Conservation (phyloP, 1,140 invertebrate species). For the Zaprionus gabonicus region DNA sequence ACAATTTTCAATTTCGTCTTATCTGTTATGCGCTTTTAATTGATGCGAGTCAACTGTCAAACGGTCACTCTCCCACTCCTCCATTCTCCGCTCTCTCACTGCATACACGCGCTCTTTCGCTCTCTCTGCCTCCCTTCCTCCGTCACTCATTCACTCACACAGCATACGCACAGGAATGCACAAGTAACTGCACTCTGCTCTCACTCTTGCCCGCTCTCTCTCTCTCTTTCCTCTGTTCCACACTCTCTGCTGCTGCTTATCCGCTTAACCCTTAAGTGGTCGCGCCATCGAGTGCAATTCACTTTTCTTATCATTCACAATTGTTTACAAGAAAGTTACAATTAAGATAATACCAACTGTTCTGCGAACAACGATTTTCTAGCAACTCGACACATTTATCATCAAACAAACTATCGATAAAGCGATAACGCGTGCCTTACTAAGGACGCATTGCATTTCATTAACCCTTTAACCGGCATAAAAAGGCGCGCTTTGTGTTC, state of each 20-base stretch:
- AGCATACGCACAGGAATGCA: slow-evolving; percentile 1
- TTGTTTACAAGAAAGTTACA: slow-evolving; percentile 35
- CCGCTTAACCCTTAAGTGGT: slow-evolving; percentile 47
- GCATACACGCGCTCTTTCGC: slow-evolving; percentile 11
- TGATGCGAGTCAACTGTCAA: slow-evolving; percentile 51
- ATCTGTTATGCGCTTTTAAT: slow-evolving; percentile 53
- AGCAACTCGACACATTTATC: not conserved
- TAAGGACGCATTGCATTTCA: no score
- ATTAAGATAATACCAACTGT: slow-evolving; percentile 31
- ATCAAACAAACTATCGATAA: slow-evolving; percentile 10
- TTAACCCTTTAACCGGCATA: no score
- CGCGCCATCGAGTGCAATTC: not conserved
- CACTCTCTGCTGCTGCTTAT: slow-evolving; percentile 2
- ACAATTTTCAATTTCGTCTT: slow-evolving; percentile 41
- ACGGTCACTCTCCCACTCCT: slow-evolving; percentile 19
- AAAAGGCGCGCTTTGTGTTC: no score
- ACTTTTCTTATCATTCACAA: slow-evolving; percentile 21
- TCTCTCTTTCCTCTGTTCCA: not conserved
- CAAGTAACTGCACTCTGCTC: slow-evolving; percentile 53
- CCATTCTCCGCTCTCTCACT: slow-evolving; percentile 18
- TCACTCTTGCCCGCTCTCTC: not conserved
- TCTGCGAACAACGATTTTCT: not conserved
- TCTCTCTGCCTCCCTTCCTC: slow-evolving; percentile 9
- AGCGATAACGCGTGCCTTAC: not conserved
- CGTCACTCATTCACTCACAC: slow-evolving; percentile 13